These are phyloP conservation scores for Lipotes vexillifer DNA, from an alignment of 2,113 vertebrate species.

Conservation along the genomic window DNA sequence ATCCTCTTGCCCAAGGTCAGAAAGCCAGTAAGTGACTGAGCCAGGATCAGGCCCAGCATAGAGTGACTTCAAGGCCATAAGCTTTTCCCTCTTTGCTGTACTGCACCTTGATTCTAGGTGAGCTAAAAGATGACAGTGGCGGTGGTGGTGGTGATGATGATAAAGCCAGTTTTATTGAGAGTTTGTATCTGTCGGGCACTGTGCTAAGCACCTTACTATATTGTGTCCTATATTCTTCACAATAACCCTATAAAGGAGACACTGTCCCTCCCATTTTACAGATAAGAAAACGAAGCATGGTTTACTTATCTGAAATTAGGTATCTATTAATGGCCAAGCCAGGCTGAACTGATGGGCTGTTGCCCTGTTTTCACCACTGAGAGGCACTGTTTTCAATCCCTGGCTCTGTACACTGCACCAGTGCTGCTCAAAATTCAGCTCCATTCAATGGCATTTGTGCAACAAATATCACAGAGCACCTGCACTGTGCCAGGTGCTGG, in stretches of 20 bases:
- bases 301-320: not conserved
- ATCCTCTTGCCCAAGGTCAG: not conserved
- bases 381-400: not conserved
- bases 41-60: not conserved
- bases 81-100: not conserved
- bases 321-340: not conserved
- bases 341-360: not conserved
- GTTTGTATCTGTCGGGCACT: not conserved
- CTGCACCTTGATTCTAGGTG: not conserved
- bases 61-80: not conserved
- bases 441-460: not conserved
- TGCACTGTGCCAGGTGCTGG: not conserved
- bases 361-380: not conserved
- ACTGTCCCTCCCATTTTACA: not conserved
- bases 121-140: not conserved
- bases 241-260: not conserved
- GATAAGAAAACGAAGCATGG: not conserved
- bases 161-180: not conserved
- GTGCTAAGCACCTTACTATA: not conserved
- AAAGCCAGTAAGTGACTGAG: not conserved
- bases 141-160: not conserved
- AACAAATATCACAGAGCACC: not conserved
- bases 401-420: not conserved
- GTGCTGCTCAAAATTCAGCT: not conserved
- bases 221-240: not conserved